Percentiles rank a stretch among this genome's conserved stretches.
Conservation (phyloP, 2,113 vertebrate species). For the Limanda limanda region DNA sequence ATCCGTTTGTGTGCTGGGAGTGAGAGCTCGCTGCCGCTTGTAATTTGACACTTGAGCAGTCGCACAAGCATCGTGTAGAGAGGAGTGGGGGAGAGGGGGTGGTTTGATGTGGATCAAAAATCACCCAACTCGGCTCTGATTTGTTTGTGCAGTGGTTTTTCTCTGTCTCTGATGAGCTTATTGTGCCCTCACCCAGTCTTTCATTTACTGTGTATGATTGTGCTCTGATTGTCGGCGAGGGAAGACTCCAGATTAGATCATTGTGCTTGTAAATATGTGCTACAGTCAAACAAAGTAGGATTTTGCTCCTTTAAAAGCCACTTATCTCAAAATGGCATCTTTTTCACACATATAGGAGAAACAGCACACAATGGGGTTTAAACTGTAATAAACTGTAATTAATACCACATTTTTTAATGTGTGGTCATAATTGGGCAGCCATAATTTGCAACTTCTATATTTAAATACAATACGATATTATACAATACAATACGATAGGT, state of each 20-base stretch:
- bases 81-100: constrained; percentile 1
- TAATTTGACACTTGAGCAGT: constrained; percentile 18
- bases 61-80: background rate
- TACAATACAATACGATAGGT: no score
- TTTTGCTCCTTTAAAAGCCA: background rate
- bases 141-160: constrained; percentile 26
- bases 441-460: no score
- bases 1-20: constrained; percentile 33
- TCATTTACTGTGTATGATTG: background rate
- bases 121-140: constrained; percentile 20
- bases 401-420: no score
- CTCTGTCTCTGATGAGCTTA: constrained; percentile 43
- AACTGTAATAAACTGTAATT: no score
- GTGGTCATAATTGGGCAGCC: no score
- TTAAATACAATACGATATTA: no score
- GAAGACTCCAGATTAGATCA: constrained; percentile 13
- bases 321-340: no score
- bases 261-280: background rate
- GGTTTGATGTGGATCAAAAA: constrained; percentile 15
- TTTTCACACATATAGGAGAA: no score
- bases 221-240: constrained; percentile 5
- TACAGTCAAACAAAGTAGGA: background rate
- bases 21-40: background rate
- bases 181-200: constrained; percentile 3
- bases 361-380: no score